Evolutionary conservation across 2,797 vertebrate genomes (phyloP), one percentile per base, ranked within the genome.

Genomic region (Thaleichthys pacificus): DNA sequence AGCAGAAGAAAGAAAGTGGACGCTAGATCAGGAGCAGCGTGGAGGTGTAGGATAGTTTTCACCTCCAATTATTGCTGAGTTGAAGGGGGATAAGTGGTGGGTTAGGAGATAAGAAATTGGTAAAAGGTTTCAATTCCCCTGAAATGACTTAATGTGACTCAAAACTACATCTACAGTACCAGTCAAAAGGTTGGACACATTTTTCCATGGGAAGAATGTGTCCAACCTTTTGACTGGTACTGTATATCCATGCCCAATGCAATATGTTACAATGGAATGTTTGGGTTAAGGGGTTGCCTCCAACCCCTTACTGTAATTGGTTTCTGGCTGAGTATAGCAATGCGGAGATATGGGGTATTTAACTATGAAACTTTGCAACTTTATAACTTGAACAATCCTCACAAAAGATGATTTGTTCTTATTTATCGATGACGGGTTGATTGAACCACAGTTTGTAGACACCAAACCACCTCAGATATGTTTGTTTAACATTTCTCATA

Each of bases 291-390:
- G 1, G 15, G 70, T 76, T 19, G 73, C 81, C 77, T 84, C 73
- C 80, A 57, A 65, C 83, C 81, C 76, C 32, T 61, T 61, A 74
- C 17, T 26, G 51, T 58, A 66, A 62, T 76, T 64, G 66, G 72
- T 56, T 56, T 56, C 51, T 56, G 51, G 17, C 38, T 42, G 42
- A 56, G 51, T 56, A 17, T 4, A 56, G 19, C 1, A 4, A 17
- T n/a, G 51, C 15, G 17, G 51, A 56, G 42, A 47, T 47, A 2
- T 47, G 42, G 12, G 12, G 11, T 47, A 38, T 38, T 9, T 38
- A 38, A 38, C 35, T 8, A 38, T 38, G 35, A 38, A 8, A 38
- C 7, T 9, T 38, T 38, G 7, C 35, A 38, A 11, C 35, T 38
- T 38, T 11, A 38, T 11, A 38, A 38, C 9, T 38, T 38, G 35